Evolutionary conservation across 2,113 vertebrate genomes (phyloP).

Genomic region (Suricata suricatta): DNA sequence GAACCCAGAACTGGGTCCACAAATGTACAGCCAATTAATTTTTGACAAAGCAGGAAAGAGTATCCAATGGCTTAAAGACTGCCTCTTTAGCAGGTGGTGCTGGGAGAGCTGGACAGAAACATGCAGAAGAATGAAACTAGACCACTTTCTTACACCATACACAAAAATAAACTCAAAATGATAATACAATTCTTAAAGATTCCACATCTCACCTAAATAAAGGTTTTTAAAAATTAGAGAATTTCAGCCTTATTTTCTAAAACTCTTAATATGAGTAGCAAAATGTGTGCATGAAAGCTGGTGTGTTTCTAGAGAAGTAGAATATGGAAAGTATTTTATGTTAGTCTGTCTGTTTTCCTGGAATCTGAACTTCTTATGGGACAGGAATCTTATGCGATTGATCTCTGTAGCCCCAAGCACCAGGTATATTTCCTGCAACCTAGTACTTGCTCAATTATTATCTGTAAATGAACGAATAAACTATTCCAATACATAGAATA

Average conservation of each 20-base stretch:
- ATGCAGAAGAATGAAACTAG: too few species aligned
- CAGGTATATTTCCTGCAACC: background rate
- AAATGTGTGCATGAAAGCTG: background rate
- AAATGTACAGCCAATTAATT: too few species aligned
- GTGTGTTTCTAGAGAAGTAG: background rate
- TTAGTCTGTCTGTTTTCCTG: background rate
- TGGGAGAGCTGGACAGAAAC: too few species aligned
- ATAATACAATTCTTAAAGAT: slow-evolving; percentile 93
- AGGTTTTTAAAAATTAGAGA: background rate
- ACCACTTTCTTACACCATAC: too few species aligned
- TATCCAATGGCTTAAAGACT: too few species aligned
- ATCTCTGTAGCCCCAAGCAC: background rate
- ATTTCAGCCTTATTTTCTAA: background rate
- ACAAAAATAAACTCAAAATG: too few species aligned
- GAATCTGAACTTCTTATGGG: background rate
- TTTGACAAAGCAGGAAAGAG: too few species aligned
- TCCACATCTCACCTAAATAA: slow-evolving; percentile 83
- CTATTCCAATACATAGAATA: background rate
- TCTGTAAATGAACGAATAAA: background rate
- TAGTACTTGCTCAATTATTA: background rate
- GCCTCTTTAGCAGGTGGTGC: too few species aligned
- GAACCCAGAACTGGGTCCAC: too few species aligned
- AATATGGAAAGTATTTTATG: background rate
- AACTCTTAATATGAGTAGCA: background rate
- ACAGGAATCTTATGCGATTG: background rate